Evolutionary conservation across 2,888 invertebrate species (phyloP).

Genomic region (Torymus auratus): DNA sequence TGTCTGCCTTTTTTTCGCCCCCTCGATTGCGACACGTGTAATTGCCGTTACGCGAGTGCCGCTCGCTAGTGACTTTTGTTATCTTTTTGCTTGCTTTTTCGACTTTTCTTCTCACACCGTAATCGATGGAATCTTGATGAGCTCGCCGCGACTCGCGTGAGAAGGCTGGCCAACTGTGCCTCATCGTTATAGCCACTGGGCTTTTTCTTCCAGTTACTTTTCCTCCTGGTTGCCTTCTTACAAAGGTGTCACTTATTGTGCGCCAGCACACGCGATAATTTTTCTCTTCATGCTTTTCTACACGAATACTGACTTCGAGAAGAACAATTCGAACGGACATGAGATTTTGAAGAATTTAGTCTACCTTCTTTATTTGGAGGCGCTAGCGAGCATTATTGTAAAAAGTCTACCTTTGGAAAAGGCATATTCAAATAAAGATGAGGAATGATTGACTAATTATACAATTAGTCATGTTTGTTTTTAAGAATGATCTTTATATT

Average conservation of each 20-base stretch:
- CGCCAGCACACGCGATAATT: not conserved
- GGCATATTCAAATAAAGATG: too few relatives aligned
- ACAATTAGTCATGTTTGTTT: too few relatives aligned
- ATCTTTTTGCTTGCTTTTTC: constrained; percentile 26
- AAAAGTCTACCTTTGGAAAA: too few relatives aligned
- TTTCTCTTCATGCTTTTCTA: not conserved
- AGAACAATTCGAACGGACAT: too few relatives aligned
- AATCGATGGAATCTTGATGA: constrained; percentile 49
- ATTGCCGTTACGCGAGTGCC: constrained; percentile 26
- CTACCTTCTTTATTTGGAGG: too few relatives aligned
- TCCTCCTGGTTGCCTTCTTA: not conserved
- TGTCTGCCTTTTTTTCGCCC: too few relatives aligned
- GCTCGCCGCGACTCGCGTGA: constrained; percentile 7
- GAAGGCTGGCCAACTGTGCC: constrained; percentile 8
- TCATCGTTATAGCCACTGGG: constrained; percentile 20
- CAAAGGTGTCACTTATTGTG: constrained; percentile 8
- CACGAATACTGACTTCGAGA: too few relatives aligned
- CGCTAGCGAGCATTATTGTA: too few relatives aligned
- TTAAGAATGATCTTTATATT: too few relatives aligned
- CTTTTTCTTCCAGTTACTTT: not conserved
- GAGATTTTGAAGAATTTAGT: too few relatives aligned
- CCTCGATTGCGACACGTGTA: constrained; percentile 41
- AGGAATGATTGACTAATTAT: too few relatives aligned
- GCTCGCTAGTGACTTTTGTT: constrained; percentile 31
- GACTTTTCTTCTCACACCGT: constrained; percentile 10